These are phyloP conservation scores for Ciconia stormi DNA, from an alignment of 2,113 vertebrate genomes.

Conservation along the genomic window DNA sequence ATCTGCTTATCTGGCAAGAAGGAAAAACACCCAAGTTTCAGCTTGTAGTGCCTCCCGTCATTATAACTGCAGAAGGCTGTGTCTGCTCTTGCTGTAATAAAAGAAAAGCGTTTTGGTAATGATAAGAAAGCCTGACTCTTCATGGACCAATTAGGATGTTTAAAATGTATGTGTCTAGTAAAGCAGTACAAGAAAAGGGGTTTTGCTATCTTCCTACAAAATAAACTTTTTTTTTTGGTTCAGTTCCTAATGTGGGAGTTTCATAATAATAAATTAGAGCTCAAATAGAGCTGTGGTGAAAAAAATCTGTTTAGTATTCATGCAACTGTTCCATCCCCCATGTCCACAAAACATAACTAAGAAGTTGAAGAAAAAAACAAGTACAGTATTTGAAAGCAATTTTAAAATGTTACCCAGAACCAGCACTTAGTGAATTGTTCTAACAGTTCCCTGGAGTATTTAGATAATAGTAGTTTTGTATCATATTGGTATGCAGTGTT, in stretches of 20 bases:
- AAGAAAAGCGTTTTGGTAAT: not conserved
- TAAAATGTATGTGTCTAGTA: not conserved
- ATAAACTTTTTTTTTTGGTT: not conserved
- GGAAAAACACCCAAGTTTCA: not conserved
- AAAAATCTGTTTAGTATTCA: not conserved
- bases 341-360: not conserved
- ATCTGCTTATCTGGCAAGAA: not conserved
- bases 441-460: not conserved
- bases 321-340: not conserved
- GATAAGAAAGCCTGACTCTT: not conserved
- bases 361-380: not conserved
- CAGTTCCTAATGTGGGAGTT: not conserved
- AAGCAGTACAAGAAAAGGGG: not conserved
- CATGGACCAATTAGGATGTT: not conserved
- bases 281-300: not conserved
- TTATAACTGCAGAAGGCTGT: not conserved
- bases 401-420: not conserved
- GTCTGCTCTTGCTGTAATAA: not conserved
- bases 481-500: not conserved
- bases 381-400: not conserved
- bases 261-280: not conserved
- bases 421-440: not conserved
- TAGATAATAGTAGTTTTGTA: not conserved
- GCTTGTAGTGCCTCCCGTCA: not conserved
- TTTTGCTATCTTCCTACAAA: not conserved